Evolutionary conservation across 2,113 vertebrate species (phyloP).

Genomic region (Dolichotis patagonum): DNA sequence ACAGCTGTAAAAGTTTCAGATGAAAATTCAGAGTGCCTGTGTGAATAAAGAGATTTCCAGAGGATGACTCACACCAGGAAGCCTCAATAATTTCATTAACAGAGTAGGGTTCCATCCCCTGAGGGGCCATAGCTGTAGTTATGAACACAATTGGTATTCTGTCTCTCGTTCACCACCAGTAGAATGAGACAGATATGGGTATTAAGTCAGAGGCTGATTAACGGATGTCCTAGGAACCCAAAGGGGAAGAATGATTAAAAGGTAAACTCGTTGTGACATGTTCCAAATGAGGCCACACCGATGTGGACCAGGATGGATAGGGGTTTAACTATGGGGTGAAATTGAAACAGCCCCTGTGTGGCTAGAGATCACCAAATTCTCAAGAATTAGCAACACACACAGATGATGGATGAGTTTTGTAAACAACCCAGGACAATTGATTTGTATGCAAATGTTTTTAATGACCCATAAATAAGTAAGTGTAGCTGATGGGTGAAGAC

Average conservation of each 20-base stretch:
- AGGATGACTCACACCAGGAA: rapidly evolving
- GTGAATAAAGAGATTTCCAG: rapidly evolving
- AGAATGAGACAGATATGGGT: neutral
- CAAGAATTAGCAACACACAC: neutral
- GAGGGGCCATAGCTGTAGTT: neutral
- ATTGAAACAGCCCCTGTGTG: rapidly evolving
- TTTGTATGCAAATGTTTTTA: neutral
- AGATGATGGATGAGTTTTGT: neutral
- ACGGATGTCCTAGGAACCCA: rapidly evolving
- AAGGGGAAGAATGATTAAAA: neutral
- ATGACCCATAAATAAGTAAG: neutral
- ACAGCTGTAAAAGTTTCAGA: neutral
- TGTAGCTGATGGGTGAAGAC: neutral
- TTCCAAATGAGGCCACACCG: neutral
- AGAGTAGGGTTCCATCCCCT: rapidly evolving
- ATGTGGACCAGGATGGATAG: neutral
- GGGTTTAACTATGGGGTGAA: neutral
- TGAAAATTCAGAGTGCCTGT: neutral
- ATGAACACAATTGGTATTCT: neutral
- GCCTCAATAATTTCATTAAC: rapidly evolving
- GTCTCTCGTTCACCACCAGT: rapidly evolving
- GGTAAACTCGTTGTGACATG: neutral
- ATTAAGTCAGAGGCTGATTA: neutral
- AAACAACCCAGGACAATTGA: neutral
- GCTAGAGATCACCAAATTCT: neutral